phyloP scores from a whole-genome alignment of 2,888 invertebrate genomes.

The Microplitis manilae region DNA sequence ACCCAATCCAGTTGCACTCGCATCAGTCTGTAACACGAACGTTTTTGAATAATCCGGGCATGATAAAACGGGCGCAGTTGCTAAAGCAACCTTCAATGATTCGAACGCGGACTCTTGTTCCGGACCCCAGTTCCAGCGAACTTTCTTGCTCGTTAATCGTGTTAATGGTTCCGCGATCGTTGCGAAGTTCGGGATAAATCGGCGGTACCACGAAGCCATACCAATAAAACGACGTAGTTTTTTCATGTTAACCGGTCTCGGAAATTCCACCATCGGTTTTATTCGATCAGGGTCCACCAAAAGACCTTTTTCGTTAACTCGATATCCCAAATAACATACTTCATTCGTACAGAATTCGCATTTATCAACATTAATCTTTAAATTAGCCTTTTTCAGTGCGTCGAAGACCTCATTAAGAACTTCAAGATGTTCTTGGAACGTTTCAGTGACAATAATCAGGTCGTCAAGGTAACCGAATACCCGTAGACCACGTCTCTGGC shows the following conservation, averaged over 20 bases:
- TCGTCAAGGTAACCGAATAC: conserved; percentile 39
- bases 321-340: conserved; percentile 56
- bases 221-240: conserved; percentile 58
- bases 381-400: conserved; percentile 20
- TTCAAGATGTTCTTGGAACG: conserved; percentile 47
- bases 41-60: conserved; percentile 47
- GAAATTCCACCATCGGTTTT: conserved; percentile 44
- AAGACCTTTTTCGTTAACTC: conserved; percentile 53
- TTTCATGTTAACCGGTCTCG: conserved; percentile 49
- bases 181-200: conserved; percentile 53
- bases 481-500: conserved; percentile 5
- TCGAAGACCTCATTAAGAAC: conserved; percentile 34
- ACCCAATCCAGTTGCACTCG: conserved; percentile 38
- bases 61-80: conserved; percentile 43
- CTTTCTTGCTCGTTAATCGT: conserved; percentile 44
- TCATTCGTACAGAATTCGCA: conserved; percentile 49
- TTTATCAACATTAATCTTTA: conserved; percentile 47
- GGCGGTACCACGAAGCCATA: conserved; percentile 58
- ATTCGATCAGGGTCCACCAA: conserved; percentile 48
- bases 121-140: conserved; percentile 24
- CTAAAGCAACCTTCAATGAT: conserved; percentile 26
- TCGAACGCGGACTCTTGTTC: conserved; percentile 30
- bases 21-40: conserved; percentile 43
- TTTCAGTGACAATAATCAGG: conserved; percentile 45
- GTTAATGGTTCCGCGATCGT: conserved; percentile 49